Evolutionary conservation across 2,888 invertebrate genomes (phyloP).

Genomic region (Timandra comae): DNA sequence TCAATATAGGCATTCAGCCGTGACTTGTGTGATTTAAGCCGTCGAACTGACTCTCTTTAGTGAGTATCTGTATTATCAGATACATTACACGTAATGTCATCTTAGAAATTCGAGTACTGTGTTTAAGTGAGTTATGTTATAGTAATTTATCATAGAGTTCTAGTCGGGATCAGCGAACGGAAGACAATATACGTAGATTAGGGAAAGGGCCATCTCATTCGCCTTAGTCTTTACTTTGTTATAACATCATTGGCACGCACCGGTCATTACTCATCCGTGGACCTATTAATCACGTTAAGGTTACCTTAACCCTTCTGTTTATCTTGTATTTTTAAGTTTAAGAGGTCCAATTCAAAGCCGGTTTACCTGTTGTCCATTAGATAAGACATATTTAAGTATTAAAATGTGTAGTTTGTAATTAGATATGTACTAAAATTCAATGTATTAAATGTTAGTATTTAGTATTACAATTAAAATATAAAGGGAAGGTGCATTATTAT

Average conservation of each 20-base stretch:
- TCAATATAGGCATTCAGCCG: not conserved
- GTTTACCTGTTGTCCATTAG: not conserved
- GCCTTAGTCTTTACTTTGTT: conserved; percentile 14
- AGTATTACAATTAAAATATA: conserved; percentile 6
- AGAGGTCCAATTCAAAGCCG: not conserved
- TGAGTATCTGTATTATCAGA: not conserved
- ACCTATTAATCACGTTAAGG: conserved; percentile 29
- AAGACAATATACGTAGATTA: conserved; percentile 14
- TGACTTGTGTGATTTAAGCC: not conserved
- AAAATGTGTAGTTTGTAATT: not conserved
- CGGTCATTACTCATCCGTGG: conserved; percentile 26
- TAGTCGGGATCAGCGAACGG: not conserved
- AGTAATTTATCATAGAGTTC: not conserved
- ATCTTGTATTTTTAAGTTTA: not conserved
- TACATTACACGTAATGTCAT: not conserved
- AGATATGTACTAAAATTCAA: not conserved
- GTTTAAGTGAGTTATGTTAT: not conserved
- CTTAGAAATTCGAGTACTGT: not conserved
- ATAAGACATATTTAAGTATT: not conserved
- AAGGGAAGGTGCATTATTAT: conserved; percentile 2
- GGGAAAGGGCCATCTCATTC: conserved; percentile 4
- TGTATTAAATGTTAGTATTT: not conserved
- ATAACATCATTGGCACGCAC: conserved; percentile 27
- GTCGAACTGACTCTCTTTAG: not conserved
- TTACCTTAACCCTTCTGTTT: conserved; percentile 5